Conservation (phyloP, 2,113 vertebrate species). For the Oenanthe melanoleuca region DNA sequence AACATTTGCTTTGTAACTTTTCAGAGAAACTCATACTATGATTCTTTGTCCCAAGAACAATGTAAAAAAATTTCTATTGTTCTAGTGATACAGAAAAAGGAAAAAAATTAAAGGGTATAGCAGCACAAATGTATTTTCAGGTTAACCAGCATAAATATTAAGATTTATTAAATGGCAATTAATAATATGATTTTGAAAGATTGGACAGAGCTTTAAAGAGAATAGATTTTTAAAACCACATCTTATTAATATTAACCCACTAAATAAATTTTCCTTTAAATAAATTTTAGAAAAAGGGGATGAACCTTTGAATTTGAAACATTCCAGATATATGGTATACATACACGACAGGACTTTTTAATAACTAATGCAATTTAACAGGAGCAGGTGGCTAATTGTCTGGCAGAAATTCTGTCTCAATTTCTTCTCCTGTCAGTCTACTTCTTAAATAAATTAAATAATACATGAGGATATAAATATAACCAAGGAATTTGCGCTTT, state of each 20-base stretch:
- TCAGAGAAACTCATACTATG: background rate
- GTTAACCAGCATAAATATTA: background rate
- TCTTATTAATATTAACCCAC: background rate
- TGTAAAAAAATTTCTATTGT: background rate
- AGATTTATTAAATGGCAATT: background rate
- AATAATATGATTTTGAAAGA: background rate
- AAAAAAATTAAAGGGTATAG: background rate
- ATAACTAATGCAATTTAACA: background rate
- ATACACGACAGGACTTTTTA: background rate
- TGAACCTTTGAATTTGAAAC: background rate
- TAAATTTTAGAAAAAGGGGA: fast-evolving
- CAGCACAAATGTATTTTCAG: background rate
- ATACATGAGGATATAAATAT: background rate
- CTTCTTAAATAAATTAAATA: background rate
- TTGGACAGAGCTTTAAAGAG: background rate
- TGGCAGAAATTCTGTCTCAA: background rate
- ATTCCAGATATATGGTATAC: background rate
- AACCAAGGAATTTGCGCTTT: background rate
- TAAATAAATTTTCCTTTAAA: background rate
- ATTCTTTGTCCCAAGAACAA: background rate
- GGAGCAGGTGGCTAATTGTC: background rate
- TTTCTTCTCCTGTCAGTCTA: background rate
- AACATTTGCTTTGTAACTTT: background rate
- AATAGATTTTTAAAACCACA: background rate
- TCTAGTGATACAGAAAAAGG: background rate